phyloP scores from a whole-genome alignment of 2,797 vertebrate genomes.

The Myotis pilosus region DNA sequence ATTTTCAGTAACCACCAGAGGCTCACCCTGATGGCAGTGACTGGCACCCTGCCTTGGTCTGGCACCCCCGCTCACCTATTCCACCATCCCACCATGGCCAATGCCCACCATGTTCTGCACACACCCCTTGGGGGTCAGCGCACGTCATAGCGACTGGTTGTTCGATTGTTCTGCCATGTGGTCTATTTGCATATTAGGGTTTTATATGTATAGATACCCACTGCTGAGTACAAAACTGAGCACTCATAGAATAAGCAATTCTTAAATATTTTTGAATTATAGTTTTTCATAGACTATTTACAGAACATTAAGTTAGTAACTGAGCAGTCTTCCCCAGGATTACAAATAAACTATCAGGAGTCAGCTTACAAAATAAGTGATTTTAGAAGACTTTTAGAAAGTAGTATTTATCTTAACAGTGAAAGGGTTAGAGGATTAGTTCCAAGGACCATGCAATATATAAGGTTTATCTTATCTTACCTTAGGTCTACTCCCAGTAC shows the following conservation, averaged over 20 bases:
- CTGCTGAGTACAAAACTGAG: neutral
- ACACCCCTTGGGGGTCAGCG: too few relatives aligned
- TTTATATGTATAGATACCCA: neutral
- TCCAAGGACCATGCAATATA: neutral
- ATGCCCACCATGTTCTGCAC: too few relatives aligned
- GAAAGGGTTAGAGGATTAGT: neutral
- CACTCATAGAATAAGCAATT: neutral
- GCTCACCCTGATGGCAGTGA: too few relatives aligned
- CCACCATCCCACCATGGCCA: too few relatives aligned
- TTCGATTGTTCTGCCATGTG: too few relatives aligned
- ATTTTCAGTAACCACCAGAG: too few relatives aligned
- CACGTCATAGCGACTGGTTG: too few relatives aligned
- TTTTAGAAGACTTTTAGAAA: conserved; percentile 52
- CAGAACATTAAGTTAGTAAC: conserved; percentile 25
- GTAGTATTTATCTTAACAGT: conserved; percentile 15
- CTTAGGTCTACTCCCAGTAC: neutral
- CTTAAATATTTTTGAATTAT: conserved; percentile 46
- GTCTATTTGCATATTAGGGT: too few relatives aligned
- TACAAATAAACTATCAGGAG: conserved; percentile 41
- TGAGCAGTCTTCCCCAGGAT: neutral
- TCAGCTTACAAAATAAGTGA: conserved; percentile 29
- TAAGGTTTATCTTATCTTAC: neutral
- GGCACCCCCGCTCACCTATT: too few relatives aligned
- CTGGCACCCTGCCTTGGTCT: too few relatives aligned
- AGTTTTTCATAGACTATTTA: conserved; percentile 14